Base-by-base conservation (phyloP, 2,113 vertebrate genomes). In the Apistogramma diplotaenia region DNA sequence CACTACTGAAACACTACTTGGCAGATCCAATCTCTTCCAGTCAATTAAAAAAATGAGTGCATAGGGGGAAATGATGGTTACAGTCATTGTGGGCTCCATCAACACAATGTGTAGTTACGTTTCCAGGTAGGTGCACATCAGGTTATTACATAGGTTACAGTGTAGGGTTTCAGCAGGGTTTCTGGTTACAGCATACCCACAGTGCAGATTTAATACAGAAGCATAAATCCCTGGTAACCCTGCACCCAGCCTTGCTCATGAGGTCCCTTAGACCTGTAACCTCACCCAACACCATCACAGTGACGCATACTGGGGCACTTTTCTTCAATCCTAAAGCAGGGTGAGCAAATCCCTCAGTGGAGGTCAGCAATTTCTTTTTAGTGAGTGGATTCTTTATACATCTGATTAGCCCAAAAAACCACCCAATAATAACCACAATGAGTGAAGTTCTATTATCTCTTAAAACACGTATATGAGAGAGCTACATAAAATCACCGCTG, bases 1-100 rank as follows among this genome's bases (percentile, higher is more conserved):
- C 15, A 10, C n/a, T 13, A 43, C 21, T 15, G 40, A 65, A 65
- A 65, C n/a, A 43, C n/a, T 65, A 8, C 0, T 65, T 65, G 23
- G 60, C 35, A 23, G 60, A 8, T 1, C n/a, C n/a, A n/a, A n/a
- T 61, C 1, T 40, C 35, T 62, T 62, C 35, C 40, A 9, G 15
- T 23, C n/a, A 40, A n/a, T 1, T 23, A 0, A 0, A 35, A 35
- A 35, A 35, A 8, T 7, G 33, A 35, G 8, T 35, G 33, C 33
- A 35, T 35, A 35, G 6, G 33, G 8, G 33, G 33, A 35, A 35
- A 35, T 8, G 33, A 35, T 35, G 33, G 33, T 35, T 8, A 35
- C 33, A 35, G 33, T 35, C 33, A 35, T 35, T 35, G 33, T 2
- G 8, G 33, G 33, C 33, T 35, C 1, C 33, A 4, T 35, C 33